Conservation (phyloP, 2,888 invertebrate genomes). For the Lepetodrilus schrolli region DNA sequence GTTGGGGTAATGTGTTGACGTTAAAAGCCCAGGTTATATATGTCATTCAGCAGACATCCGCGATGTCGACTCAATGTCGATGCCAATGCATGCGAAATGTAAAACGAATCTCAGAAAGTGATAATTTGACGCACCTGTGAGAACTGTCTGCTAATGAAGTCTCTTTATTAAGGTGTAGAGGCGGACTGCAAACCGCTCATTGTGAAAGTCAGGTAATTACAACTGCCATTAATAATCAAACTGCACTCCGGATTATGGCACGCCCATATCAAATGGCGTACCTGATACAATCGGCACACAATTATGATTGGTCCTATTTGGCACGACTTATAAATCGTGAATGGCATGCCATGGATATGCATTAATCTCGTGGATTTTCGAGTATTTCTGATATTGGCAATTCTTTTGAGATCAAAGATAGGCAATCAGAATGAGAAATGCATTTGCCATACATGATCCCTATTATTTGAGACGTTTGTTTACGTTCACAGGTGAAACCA, state of each 20-base stretch:
- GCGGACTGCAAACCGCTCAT: not conserved
- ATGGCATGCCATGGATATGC: not conserved
- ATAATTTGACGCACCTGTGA: constrained; percentile 5
- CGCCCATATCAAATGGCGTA: constrained; percentile 4
- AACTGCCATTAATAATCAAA: constrained; percentile 4
- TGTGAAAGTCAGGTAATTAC: constrained; percentile 13
- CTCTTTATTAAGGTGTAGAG: not conserved
- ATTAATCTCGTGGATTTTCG: not conserved
- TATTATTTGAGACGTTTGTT: no score
- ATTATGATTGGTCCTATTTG: constrained; percentile 12
- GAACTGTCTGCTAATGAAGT: not conserved
- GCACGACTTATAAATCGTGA: not conserved
- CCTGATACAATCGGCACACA: not conserved
- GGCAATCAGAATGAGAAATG: no score
- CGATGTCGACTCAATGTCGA: not conserved
- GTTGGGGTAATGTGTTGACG: not conserved
- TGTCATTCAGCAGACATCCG: not conserved
- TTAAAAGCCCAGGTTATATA: not conserved
- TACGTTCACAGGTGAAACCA: no score
- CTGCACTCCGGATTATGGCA: not conserved
- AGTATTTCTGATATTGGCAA: no score
- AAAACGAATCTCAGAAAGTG: not conserved
- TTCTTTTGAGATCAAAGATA: no score
- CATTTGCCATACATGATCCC: no score
- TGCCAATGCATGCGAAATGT: not conserved